Percentiles rank a stretch among this genome's conserved stretches.
Conservation (phyloP, 2,888 invertebrate species). For the Tridacna crocea region DNA sequence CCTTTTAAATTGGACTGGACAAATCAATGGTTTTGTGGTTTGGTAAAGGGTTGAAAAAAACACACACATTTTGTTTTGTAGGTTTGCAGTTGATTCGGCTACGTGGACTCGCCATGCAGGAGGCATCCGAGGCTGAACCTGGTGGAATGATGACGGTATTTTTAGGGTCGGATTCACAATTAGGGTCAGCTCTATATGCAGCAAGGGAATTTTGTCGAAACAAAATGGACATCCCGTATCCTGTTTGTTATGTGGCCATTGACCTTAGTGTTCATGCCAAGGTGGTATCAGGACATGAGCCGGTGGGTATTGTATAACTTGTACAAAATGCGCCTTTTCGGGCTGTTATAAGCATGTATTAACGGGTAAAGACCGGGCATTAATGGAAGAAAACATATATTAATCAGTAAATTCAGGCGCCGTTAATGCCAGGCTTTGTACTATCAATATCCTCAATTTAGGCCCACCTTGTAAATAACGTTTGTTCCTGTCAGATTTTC, state of each 20-base stretch:
- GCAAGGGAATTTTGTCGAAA: slow-evolving; percentile 86
- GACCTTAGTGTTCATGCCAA: slow-evolving; percentile 95
- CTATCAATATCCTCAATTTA: no score
- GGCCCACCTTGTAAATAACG: no score
- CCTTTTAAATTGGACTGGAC: neutral
- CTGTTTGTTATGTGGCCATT: slow-evolving; percentile 91
- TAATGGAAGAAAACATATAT: no score
- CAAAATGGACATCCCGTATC: slow-evolving; percentile 87
- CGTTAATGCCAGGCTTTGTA: no score
- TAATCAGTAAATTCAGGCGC: no score
- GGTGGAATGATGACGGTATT: slow-evolving; percentile 94
- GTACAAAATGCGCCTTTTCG: no score
- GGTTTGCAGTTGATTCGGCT: slow-evolving; percentile 1
- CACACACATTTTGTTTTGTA: neutral
- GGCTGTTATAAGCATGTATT: no score
- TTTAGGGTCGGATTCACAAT: slow-evolving; percentile 89
- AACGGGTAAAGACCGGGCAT: no score
- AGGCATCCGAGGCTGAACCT: slow-evolving; percentile 89
- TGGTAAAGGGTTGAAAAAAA: neutral
- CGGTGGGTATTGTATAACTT: slow-evolving; percentile 84
- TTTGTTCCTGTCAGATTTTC: no score
- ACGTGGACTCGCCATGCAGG: slow-evolving; percentile 94
- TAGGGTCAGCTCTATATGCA: slow-evolving; percentile 85
- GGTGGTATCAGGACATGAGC: slow-evolving; percentile 92
- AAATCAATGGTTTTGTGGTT: neutral